Evolutionary conservation across 1,140 invertebrate species (phyloP).

Genomic region (Wasmannia auropunctata): DNA sequence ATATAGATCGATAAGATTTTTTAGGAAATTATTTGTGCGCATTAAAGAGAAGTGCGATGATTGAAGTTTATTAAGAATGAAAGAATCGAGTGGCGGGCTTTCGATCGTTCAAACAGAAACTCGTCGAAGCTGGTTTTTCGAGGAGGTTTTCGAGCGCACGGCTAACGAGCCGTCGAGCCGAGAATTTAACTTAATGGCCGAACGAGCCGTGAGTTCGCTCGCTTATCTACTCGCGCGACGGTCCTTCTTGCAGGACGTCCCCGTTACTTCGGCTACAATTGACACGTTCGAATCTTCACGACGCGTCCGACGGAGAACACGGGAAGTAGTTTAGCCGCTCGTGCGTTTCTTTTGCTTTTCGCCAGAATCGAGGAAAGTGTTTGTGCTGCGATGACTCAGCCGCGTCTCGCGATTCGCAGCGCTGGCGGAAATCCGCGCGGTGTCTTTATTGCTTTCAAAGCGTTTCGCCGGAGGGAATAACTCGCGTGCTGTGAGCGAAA

Average conservation of each 20-base stretch:
- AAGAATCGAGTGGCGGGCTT: background rate
- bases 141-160: slow-evolving; percentile 56
- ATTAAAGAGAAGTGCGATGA: background rate
- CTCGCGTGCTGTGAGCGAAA: slow-evolving; percentile 45
- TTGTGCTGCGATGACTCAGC: slow-evolving; percentile 51
- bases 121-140: slow-evolving; percentile 61
- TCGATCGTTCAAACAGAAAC: slow-evolving; percentile 45
- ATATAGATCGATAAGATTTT: background rate
- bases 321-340: slow-evolving; percentile 71
- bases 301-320: slow-evolving; percentile 56
- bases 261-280: slow-evolving; percentile 71
- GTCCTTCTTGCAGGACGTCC: slow-evolving; percentile 70
- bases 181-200: slow-evolving; percentile 73
- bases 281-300: slow-evolving; percentile 70
- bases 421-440: slow-evolving; percentile 32
- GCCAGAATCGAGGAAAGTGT: slow-evolving; percentile 62
- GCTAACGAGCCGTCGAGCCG: slow-evolving; percentile 72
- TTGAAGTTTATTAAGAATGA: background rate
- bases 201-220: slow-evolving; percentile 16
- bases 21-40: background rate
- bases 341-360: slow-evolving; percentile 51
- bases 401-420: slow-evolving; percentile 43
- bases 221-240: slow-evolving; percentile 64
- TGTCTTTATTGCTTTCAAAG: slow-evolving; percentile 55
- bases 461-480: slow-evolving; percentile 33